A percentile compares a stretch with the other conserved stretches of the same genome.
Evolutionary conservation across 2,888 invertebrate species (phyloP).

Genomic region (Lasius platythorax): DNA sequence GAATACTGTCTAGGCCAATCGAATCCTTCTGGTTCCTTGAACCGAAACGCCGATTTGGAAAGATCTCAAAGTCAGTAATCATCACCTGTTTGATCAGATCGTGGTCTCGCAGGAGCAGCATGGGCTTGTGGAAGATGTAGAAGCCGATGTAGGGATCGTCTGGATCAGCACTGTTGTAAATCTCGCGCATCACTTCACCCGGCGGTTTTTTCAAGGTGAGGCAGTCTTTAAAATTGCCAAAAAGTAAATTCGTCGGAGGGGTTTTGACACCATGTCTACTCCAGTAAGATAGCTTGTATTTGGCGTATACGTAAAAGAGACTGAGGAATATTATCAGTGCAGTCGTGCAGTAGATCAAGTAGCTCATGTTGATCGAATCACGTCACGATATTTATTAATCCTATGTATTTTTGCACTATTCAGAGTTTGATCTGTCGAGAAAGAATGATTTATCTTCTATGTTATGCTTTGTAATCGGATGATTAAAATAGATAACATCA

Average conservation of each 20-base stretch:
- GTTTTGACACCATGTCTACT: conserved; percentile 73
- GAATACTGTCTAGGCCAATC: conserved; percentile 81
- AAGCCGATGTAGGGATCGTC: conserved; percentile 85
- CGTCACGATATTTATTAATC: not conserved
- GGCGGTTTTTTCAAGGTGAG: conserved; percentile 76
- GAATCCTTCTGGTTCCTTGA: conserved; percentile 82
- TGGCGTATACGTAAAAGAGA: conserved; percentile 72
- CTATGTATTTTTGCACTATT: not conserved
- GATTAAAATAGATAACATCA: not conserved
- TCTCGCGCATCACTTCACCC: conserved; percentile 73
- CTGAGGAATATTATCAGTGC: conserved; percentile 13
- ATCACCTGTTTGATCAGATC: conserved; percentile 86
- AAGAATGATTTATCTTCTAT: not conserved
- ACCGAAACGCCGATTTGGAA: conserved; percentile 85
- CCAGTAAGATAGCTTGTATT: conserved; percentile 80
- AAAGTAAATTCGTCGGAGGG: conserved; percentile 74
- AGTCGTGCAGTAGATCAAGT: not conserved
- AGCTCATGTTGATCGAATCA: not conserved
- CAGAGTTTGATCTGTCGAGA: not conserved
- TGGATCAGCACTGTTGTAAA: conserved; percentile 75
- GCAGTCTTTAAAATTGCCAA: conserved; percentile 77
- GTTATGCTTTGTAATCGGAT: not conserved
- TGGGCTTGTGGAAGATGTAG: conserved; percentile 86
- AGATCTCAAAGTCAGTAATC: conserved; percentile 86
- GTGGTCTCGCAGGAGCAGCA: conserved; percentile 85